Evolutionary conservation across 2,888 invertebrate genomes (phyloP).

Genomic region (Lissocephala sabroskyi): DNA sequence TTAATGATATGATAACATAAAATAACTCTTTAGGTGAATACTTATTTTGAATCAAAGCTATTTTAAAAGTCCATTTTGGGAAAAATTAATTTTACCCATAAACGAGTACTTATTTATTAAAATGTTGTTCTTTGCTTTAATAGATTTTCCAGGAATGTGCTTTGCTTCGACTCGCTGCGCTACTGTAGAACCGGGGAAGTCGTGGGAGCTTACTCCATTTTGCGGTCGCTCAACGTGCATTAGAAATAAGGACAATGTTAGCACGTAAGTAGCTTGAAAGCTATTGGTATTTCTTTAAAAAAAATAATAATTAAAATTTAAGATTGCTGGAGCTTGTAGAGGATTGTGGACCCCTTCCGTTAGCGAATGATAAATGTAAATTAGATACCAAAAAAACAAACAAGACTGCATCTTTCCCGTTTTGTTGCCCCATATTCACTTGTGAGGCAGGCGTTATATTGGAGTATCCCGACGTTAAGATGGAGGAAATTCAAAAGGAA

Average conservation of each 20-base stretch:
- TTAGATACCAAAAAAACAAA: constrained; percentile 88
- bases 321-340: constrained; percentile 88
- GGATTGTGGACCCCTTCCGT: constrained; percentile 90
- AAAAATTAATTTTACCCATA: not conserved
- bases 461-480: constrained; percentile 85
- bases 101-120: not conserved
- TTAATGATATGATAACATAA: not conserved
- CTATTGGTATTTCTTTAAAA: not conserved
- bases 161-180: constrained; percentile 93
- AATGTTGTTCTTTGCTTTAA: constrained; percentile 12
- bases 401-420: constrained; percentile 90
- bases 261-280: constrained; percentile 67
- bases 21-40: not conserved
- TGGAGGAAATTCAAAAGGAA: constrained; percentile 70
- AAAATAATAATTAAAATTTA: constrained; percentile 4
- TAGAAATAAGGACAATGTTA: constrained; percentile 82
- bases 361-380: constrained; percentile 91
- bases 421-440: constrained; percentile 87
- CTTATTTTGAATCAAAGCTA: not conserved
- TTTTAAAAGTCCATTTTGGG: too few species aligned
- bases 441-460: constrained; percentile 89
- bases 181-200: constrained; percentile 87
- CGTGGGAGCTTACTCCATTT: constrained; percentile 91
- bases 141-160: constrained; percentile 91
- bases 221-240: constrained; percentile 93